Evolutionary conservation across 1,140 invertebrate species (phyloP).

Genomic region (Druon quercuslanigerum): DNA sequence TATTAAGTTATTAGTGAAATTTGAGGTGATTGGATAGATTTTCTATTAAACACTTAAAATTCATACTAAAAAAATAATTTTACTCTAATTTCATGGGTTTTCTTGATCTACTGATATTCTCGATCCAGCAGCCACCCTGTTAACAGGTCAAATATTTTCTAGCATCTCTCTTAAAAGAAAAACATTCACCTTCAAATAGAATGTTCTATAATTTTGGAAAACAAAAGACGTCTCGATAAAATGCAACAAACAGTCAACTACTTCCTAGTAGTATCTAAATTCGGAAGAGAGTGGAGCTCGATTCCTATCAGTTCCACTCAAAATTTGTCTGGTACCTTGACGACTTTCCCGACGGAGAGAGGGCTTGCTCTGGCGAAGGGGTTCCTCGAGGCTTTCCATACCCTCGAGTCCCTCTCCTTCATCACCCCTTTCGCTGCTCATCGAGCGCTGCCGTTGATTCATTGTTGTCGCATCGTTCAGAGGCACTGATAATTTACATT

Average conservation of each 20-base stretch:
- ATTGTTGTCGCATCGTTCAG: conserved; percentile 82
- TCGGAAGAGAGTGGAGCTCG: conserved; percentile 44
- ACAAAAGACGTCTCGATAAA: conserved; percentile 47
- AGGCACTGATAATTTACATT: conserved; percentile 76
- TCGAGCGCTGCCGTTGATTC: conserved; percentile 80
- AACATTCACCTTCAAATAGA: not conserved
- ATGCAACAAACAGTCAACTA: conserved; percentile 56
- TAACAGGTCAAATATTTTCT: too few relatives aligned
- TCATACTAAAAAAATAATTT: too few relatives aligned
- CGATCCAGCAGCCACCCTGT: too few relatives aligned
- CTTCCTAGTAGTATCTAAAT: conserved; percentile 48
- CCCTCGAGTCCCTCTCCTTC: conserved; percentile 78
- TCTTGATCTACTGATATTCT: too few relatives aligned
- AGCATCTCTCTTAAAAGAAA: too few relatives aligned
- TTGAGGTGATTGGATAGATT: too few relatives aligned
- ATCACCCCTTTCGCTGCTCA: conserved; percentile 80
- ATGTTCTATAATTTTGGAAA: not conserved
- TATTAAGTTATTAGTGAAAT: too few relatives aligned
- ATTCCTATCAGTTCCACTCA: conserved; percentile 50
- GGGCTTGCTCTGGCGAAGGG: conserved; percentile 80
- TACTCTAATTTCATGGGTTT: too few relatives aligned
- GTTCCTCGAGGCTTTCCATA: conserved; percentile 79
- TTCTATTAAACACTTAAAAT: too few relatives aligned
- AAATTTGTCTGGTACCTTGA: conserved; percentile 74
- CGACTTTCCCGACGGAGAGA: conserved; percentile 78